phyloP scores from a whole-genome alignment of 2,888 invertebrate species.

The Acanthosepion lycidas region DNA sequence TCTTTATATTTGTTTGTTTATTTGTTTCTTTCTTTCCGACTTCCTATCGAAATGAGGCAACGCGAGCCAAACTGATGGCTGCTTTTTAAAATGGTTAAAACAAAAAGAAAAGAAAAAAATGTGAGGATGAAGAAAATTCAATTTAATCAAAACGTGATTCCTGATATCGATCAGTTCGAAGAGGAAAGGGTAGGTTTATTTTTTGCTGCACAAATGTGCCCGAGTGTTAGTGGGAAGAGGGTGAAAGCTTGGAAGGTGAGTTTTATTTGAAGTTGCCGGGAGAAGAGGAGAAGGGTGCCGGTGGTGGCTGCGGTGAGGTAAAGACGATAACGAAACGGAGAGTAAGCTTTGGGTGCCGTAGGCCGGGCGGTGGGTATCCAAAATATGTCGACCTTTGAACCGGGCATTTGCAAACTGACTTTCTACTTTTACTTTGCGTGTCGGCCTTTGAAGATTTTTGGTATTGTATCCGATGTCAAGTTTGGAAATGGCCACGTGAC shows the following conservation, averaged over 20 bases:
- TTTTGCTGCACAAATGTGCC: neutral
- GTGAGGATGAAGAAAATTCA: neutral
- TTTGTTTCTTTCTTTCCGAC: neutral
- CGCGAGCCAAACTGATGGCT: neutral
- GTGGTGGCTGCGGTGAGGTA: neutral
- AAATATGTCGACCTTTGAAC: neutral
- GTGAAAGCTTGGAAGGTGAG: neutral
- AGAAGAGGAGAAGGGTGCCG: neutral
- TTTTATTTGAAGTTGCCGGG: neutral
- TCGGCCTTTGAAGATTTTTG: neutral
- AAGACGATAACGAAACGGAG: neutral
- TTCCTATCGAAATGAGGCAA: neutral
- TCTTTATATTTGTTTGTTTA: neutral
- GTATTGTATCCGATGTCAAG: neutral
- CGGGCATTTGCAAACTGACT: neutral
- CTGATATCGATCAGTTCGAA: neutral
- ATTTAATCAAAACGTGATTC: constrained; percentile 14
- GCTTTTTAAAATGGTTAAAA: neutral
- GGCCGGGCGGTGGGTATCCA: neutral
- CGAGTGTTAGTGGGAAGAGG: neutral
- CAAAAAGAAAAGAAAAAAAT: neutral
- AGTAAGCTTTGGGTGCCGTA: neutral
- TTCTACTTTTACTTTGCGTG: neutral
- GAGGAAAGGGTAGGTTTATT: neutral
- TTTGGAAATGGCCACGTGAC: neutral